phyloP scores from a whole-genome alignment of 2,888 invertebrate genomes.

The Rhagonycha lutea region DNA sequence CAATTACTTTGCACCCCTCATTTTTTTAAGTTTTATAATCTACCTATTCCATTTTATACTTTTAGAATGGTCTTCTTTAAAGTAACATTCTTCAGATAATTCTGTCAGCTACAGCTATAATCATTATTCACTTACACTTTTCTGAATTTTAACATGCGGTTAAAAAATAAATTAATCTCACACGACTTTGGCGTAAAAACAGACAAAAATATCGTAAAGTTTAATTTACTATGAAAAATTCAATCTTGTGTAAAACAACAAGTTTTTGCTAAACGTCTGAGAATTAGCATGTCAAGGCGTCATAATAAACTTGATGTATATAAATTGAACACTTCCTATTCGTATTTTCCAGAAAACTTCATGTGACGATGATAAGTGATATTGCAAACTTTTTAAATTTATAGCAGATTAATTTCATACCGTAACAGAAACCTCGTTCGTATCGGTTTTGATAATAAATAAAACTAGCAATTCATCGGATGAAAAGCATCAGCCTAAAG shows the following conservation, averaged over 20 bases:
- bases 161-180: slow-evolving; percentile 8
- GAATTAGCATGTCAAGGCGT: not conserved
- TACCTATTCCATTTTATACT: slow-evolving; percentile 21
- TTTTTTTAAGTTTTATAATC: slow-evolving; percentile 21
- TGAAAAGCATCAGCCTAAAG: too few relatives aligned
- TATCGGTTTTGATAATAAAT: not conserved
- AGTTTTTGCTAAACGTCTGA: slow-evolving; percentile 1
- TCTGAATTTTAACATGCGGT: slow-evolving; percentile 11
- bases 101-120: slow-evolving; percentile 15
- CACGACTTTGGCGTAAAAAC: slow-evolving; percentile 7
- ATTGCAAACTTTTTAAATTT: not conserved
- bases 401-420: not conserved
- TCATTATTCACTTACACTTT: slow-evolving; percentile 21
- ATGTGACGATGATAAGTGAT: not conserved
- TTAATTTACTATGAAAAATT: slow-evolving; percentile 4
- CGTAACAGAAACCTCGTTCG: too few relatives aligned
- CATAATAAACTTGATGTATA: slow-evolving; percentile 1
- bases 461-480: too few relatives aligned
- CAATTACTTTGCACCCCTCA: slow-evolving; percentile 25
- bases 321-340: not conserved
- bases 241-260: slow-evolving; percentile 4
- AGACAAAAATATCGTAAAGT: not conserved
- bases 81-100: slow-evolving; percentile 15
- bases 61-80: slow-evolving; percentile 19
- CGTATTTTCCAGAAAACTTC: not conserved